Base-by-base conservation (phyloP, 2,797 vertebrate genomes). In the Enteromius argenteus region DNA sequence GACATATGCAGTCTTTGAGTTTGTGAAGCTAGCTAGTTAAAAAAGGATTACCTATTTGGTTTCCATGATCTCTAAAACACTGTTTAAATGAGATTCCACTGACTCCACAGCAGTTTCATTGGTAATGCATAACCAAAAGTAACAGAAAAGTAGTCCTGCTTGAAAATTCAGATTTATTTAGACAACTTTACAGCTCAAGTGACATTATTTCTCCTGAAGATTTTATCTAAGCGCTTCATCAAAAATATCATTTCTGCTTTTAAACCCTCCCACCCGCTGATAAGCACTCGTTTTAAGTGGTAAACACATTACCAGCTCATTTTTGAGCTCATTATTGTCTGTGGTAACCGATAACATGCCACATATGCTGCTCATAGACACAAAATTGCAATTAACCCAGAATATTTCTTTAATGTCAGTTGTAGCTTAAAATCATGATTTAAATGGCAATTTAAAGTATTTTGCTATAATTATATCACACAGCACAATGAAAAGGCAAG, bases 401-500 rank as follows among this genome's bases (percentile, higher is more conserved):
- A 58, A 56, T 60, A 30, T 81, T 81, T 1, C 14, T 80, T 13
- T 37, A 42, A 80, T 58, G 66, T 69, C 15, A 32, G 27, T 32
- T 32, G 11, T 60, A 81, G 46, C 44, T 60, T 32, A 8, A 81
- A 81, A 49, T 49, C 69, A 11, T 35, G 27, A 83, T 53, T 75
- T 66, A 67, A 83, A 82, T 19, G 21, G 14, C 53, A 49, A 15
- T 53, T 64, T 49, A 30, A 14, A 42, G 1, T 66, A 11, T 75
- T 83, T 30, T 49, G 14, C 9, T 46, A 44, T 78, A 21, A 64
- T 78, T 30, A 74, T 64, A 82, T 82, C 30, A 82, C n/a, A 2
- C 42, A 37, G 21, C 42, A 37, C 42, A 51, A 74, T 39, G 56
- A 37, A 64, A 64, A 46, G 69, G 42, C 69, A 74, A 64, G 30